Evolutionary conservation across 2,113 vertebrate species (phyloP).

Genomic region (Mustela nigripes): DNA sequence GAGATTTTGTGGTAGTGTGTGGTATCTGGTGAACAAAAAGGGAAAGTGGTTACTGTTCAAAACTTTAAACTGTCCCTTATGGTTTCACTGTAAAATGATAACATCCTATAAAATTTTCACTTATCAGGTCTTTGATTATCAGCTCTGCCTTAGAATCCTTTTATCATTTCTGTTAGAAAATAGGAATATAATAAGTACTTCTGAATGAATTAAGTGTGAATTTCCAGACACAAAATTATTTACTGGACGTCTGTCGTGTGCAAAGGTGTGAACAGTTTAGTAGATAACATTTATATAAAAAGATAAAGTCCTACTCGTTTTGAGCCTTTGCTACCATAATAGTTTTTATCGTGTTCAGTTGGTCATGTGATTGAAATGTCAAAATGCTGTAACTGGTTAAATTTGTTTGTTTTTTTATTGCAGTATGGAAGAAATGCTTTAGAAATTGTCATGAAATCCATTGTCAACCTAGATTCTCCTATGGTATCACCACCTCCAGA

Average conservation of each 20-base stretch:
- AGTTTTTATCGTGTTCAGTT: not conserved
- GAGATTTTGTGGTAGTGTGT: not conserved
- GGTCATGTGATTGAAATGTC: not conserved
- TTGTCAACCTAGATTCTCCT: constrained; percentile 96
- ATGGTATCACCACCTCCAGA: constrained; percentile 95
- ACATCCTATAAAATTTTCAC: not conserved
- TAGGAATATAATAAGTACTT: not conserved
- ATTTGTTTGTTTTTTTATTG: constrained; percentile 10
- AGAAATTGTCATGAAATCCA: constrained; percentile 99
- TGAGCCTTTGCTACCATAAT: not conserved
- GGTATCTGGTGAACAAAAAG: not conserved
- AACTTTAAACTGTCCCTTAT: not conserved
- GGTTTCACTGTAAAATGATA: not conserved
- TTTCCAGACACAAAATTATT: not conserved
- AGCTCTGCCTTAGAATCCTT: rapidly evolving
- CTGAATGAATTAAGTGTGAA: not conserved
- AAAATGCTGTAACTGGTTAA: constrained; percentile 37
- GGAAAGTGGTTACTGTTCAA: not conserved
- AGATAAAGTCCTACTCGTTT: not conserved
- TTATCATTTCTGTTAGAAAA: not conserved
- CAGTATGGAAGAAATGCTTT: constrained; percentile 99
- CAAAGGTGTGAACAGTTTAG: not conserved
- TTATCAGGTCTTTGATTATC: not conserved
- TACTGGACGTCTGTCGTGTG: not conserved
- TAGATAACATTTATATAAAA: not conserved